phyloP scores from a whole-genome alignment of 2,888 invertebrate genomes.

The Euclidia mi region DNA sequence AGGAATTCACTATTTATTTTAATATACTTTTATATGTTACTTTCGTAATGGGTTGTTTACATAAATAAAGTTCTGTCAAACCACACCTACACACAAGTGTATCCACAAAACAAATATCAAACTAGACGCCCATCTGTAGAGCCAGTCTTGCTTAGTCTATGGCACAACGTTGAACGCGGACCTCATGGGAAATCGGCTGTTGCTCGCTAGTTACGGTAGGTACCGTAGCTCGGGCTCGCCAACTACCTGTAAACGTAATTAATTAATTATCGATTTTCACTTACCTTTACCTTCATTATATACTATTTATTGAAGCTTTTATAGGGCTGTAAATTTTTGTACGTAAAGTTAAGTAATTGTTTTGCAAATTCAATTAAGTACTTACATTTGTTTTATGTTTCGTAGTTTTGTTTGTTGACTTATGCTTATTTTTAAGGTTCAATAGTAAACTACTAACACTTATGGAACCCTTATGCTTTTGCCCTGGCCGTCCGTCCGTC shows the following conservation, averaged over 20 bases:
- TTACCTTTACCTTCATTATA: conserved; percentile 50
- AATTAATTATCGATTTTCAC: conserved; percentile 86
- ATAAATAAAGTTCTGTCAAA: too few species aligned
- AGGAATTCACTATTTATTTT: too few species aligned
- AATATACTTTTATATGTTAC: too few species aligned
- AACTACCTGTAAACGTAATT: conserved; percentile 82
- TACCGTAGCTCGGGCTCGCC: conserved; percentile 81
- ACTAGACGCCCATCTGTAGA: conserved; percentile 20
- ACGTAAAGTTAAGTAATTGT: conserved; percentile 17
- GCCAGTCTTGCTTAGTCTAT: conserved; percentile 66
- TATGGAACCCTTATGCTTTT: too few species aligned
- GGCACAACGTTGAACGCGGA: conserved; percentile 75
- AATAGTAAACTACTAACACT: too few species aligned
- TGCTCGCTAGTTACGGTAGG: conserved; percentile 85
- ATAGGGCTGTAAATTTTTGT: conserved; percentile 31
- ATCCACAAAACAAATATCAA: background rate
- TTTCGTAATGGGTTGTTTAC: too few species aligned
- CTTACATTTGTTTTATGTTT: background rate
- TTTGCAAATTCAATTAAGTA: conserved; percentile 8
- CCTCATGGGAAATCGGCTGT: conserved; percentile 88
- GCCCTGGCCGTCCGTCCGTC: too few species aligned
- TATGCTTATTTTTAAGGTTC: background rate
- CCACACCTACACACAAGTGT: too few species aligned
- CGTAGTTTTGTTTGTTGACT: background rate
- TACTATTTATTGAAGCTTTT: conserved; percentile 44